These are phyloP conservation scores for Euproctis similis DNA, from an alignment of 2,888 invertebrate species.

Conservation along the genomic window DNA sequence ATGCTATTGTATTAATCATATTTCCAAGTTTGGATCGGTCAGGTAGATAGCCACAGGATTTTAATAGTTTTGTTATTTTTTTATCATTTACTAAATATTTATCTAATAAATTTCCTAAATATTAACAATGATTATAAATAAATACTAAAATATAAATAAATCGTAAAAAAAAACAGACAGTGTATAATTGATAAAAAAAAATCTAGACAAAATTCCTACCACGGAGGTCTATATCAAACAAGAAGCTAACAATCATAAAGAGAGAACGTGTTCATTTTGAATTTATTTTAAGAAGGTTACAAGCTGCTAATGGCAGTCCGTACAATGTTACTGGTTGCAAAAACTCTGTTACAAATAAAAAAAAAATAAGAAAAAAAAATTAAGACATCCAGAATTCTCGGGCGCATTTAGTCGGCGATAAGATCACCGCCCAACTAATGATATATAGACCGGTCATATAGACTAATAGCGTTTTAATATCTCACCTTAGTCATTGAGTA, in stretches of 20 bases:
- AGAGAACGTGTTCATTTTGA: slow-evolving; percentile 44
- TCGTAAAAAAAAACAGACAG: too few species aligned
- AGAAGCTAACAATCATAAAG: slow-evolving; percentile 34
- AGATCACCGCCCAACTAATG: slow-evolving; percentile 61
- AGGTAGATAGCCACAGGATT: too few species aligned
- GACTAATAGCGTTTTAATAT: slow-evolving; percentile 73
- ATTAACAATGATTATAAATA: too few species aligned
- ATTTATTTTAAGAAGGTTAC: slow-evolving; percentile 32
- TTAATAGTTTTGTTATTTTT: too few species aligned
- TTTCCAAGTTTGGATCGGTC: too few species aligned
- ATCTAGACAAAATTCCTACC: slow-evolving; percentile 8
- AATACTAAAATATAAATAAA: too few species aligned
- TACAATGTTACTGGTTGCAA: slow-evolving; percentile 45
- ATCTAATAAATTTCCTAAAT: too few species aligned
- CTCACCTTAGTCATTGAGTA: slow-evolving; percentile 54
- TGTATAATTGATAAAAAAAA: too few species aligned
- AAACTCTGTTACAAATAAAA: too few species aligned
- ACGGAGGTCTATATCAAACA: slow-evolving; percentile 26
- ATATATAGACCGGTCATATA: slow-evolving; percentile 59
- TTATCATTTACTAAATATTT: too few species aligned
- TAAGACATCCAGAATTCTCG: slow-evolving; percentile 58
- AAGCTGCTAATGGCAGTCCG: slow-evolving; percentile 40
- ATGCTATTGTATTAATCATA: too few species aligned
- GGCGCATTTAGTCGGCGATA: slow-evolving; percentile 62
- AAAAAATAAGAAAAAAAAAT: slow-evolving; percentile 47